Conservation (phyloP, 1,140 invertebrate species). For the Drosophila varians region DNA sequence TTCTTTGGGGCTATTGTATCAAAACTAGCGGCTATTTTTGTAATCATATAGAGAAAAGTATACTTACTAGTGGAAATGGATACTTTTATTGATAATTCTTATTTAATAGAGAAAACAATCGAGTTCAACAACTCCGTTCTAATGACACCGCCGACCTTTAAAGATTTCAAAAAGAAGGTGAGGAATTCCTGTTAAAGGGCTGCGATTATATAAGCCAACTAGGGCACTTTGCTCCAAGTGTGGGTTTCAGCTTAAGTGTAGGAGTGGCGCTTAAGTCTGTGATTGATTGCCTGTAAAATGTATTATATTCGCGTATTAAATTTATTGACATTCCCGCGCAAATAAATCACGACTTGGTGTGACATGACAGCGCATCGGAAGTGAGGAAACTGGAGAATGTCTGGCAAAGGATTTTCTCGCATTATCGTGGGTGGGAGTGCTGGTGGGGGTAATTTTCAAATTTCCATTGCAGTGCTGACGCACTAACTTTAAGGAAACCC, state of each 20-base stretch:
- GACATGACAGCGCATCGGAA: conserved; percentile 36
- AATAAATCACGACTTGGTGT: conserved; percentile 53
- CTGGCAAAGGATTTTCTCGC: conserved; percentile 40
- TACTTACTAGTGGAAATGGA: not conserved
- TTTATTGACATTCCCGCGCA: conserved; percentile 46
- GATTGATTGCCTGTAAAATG: conserved; percentile 61
- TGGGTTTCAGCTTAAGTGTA: not conserved
- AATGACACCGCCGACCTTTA: not conserved
- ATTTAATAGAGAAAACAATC: too few relatives aligned
- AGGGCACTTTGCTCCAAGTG: conserved; percentile 8
- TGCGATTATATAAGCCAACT: conserved; percentile 38
- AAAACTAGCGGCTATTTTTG: not conserved
- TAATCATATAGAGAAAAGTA: not conserved
- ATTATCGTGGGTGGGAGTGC: conserved; percentile 16
- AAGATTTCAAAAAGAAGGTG: not conserved
- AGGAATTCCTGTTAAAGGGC: conserved; percentile 24
- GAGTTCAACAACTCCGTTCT: too few relatives aligned
- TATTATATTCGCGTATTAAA: conserved; percentile 51
- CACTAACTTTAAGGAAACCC: conserved; percentile 6
- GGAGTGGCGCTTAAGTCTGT: conserved; percentile 37
- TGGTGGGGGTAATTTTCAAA: not conserved
- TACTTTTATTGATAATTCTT: too few relatives aligned
- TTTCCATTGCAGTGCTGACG: not conserved
- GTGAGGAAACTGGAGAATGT: conserved; percentile 15
- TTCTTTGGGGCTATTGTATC: not conserved